Conservation (phyloP, 2,797 vertebrate species). For the Ceryle rudis region DNA sequence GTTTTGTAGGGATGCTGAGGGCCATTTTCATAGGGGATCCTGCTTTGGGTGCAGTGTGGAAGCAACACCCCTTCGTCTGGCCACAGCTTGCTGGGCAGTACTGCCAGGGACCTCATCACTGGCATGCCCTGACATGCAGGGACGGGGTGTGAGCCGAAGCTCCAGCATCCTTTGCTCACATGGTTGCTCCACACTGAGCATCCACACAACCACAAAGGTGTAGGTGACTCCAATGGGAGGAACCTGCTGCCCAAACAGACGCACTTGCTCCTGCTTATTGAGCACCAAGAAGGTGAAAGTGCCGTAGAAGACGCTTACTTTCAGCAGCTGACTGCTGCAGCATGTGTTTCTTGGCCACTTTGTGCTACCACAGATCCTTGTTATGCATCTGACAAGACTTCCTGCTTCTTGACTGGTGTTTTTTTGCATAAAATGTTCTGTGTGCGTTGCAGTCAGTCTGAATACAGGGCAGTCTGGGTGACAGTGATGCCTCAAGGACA, state of each 20-base stretch:
- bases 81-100: neutral
- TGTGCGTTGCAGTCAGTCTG: neutral
- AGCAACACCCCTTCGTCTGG: neutral
- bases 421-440: fast-evolving
- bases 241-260: neutral
- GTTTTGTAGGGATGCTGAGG: neutral
- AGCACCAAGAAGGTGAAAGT: fast-evolving
- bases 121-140: neutral
- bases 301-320: neutral
- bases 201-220: neutral
- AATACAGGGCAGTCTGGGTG: neutral
- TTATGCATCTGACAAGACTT: neutral
- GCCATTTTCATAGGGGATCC: neutral
- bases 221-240: neutral
- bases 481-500: neutral
- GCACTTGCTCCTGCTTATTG: fast-evolving
- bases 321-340: neutral
- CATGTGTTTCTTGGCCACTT: fast-evolving
- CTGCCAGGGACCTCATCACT: fast-evolving
- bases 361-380: neutral
- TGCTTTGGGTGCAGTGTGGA: neutral
- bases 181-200: neutral
- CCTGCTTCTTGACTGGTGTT: neutral
- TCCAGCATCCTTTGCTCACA: fast-evolving
- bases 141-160: fast-evolving